A percentile compares a stretch with the other conserved stretches of the same genome.
Evolutionary conservation across 2,113 vertebrate genomes (phyloP).

Genomic region (Dasyornis broadbenti): DNA sequence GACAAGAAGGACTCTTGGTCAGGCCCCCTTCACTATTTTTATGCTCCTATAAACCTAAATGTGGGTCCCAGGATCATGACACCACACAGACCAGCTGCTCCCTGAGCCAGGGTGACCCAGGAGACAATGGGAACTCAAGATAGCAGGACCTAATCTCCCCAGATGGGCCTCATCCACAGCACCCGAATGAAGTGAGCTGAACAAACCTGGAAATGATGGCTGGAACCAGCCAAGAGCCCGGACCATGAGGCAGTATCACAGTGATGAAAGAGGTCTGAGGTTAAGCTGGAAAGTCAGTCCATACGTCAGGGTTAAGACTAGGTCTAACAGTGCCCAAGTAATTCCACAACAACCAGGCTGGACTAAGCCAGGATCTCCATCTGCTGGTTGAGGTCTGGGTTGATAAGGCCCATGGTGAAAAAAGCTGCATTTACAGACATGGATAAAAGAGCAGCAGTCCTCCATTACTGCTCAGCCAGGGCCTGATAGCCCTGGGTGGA

Average conservation of each 20-base stretch:
- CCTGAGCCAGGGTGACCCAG: background rate
- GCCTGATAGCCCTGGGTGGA: fast-evolving
- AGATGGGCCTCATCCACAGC: background rate
- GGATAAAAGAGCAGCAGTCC: fast-evolving
- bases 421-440: fast-evolving
- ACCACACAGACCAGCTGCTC: background rate
- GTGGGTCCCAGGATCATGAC: fast-evolving
- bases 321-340: background rate
- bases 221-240: background rate
- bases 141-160: background rate
- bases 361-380: background rate
- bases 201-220: background rate
- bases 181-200: background rate
- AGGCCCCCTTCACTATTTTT: background rate
- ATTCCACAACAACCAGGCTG: background rate
- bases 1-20: background rate
- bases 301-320: background rate
- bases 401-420: fast-evolving
- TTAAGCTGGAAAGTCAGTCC: background rate
- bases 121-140: background rate
- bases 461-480: background rate
- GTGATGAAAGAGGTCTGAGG: background rate
- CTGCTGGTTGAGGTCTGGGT: background rate
- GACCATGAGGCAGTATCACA: fast-evolving
- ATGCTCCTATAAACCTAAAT: background rate